Base-by-base conservation (phyloP, 2,888 invertebrate species). In the Conistra vaccinii region DNA sequence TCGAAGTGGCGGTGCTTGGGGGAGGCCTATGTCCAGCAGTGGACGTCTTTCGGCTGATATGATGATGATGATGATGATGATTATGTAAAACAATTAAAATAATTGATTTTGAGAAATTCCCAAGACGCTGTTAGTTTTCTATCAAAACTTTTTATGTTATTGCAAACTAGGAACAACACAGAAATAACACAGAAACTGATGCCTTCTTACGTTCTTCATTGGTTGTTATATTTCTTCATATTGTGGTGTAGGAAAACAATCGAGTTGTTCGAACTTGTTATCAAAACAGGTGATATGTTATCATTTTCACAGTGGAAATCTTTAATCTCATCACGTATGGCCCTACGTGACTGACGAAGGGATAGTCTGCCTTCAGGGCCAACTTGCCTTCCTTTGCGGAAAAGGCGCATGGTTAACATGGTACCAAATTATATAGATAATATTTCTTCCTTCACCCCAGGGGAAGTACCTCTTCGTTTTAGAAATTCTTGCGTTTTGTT, bases 341-440 rank as follows among this genome's bases (percentile, higher is more conserved):
- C 7, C 39, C 76, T 73, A 84, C 83, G 83, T 86, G 83, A 83
- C 82, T 86, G 84, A 83, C 60, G 60, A 66, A 86, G 51, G 72
- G 63, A 60, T 70, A 57, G 70, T 68, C 66, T 63, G 55, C 68
- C 85, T 85, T 84, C n/a, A 42, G 76, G 80, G 73, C 63, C 29
- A 60, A 57, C 26, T 55, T 61, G 32, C 58, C 53, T 66, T 53
- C 61, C 69, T 68, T 79, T 69, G 62, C 60, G 69, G 60, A 72
- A 87, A 81, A 78, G 53, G 65, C 72, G 45, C 69, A 85, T 87
- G 78, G 73, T 87, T 81, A 76, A 84, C 83, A 77, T 70, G 69
- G 73, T 78, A 76, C 76, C 70, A 85, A 85, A 82, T 87, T 85
- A 85, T 70, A 87, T 74, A 76, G 76, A 85, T 85, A 85, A 85